Conservation (phyloP, 2,113 vertebrate genomes). For the Marmota flaviventris region DNA sequence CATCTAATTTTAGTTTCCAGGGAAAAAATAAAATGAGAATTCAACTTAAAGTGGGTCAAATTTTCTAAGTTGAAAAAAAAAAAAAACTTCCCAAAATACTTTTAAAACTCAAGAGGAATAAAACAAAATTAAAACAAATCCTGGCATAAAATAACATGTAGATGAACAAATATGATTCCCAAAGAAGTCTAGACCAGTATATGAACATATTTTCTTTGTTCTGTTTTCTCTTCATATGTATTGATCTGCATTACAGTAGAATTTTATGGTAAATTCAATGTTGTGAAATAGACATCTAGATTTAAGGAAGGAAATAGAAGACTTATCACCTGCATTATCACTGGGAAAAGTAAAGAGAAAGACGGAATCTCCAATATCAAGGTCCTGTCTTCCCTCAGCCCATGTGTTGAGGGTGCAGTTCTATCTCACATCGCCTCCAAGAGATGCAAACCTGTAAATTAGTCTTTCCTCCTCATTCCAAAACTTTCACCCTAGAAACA, state of each 20-base stretch:
- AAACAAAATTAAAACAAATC: slow-evolving; percentile 39
- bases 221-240: not conserved
- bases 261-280: slow-evolving; percentile 4
- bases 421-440: not conserved
- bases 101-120: slow-evolving; percentile 50
- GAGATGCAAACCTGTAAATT: slow-evolving; percentile 31
- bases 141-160: not conserved
- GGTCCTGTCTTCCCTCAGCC: not conserved
- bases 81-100: slow-evolving; percentile 31
- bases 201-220: not conserved
- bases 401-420: not conserved
- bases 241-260: not conserved
- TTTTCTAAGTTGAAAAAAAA: slow-evolving; percentile 45
- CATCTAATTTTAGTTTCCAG: slow-evolving; percentile 81
- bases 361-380: not conserved
- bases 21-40: slow-evolving; percentile 73
- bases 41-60: slow-evolving; percentile 78
- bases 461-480: slow-evolving; percentile 52
- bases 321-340: not conserved
- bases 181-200: not conserved
- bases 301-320: not conserved
- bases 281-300: not conserved
- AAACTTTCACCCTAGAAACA: slow-evolving; percentile 35
- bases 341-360: not conserved
- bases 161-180: not conserved